Evolutionary conservation across 2,113 vertebrate genomes (phyloP).

Genomic region (Myiopsitta monachus): DNA sequence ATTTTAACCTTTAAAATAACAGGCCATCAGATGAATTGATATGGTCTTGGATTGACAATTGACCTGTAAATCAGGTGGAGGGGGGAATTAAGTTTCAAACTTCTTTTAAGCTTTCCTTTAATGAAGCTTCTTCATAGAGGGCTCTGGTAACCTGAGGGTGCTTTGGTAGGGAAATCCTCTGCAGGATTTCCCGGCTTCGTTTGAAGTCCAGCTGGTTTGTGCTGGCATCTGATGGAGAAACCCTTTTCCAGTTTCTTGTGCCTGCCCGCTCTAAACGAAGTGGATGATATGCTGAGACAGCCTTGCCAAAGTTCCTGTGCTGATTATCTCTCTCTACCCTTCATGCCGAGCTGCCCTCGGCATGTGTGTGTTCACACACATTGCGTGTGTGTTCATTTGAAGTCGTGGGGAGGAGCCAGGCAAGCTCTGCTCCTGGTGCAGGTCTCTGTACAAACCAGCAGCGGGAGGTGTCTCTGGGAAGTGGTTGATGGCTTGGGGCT

Average conservation of each 20-base stretch:
- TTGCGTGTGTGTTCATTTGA: background rate
- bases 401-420: fast-evolving
- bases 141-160: background rate
- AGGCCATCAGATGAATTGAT: background rate
- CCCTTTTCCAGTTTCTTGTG: background rate
- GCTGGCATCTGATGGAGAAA: background rate
- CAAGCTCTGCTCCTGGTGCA: background rate
- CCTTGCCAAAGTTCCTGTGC: background rate
- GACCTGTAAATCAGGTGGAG: background rate
- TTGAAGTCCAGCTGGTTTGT: background rate
- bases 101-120: background rate
- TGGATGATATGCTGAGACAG: background rate
- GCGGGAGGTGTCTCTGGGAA: background rate
- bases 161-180: background rate
- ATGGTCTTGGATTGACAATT: background rate
- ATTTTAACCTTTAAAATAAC: background rate
- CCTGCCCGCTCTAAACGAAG: background rate
- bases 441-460: fast-evolving
- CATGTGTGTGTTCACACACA: no score
- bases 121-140: background rate
- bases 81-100: background rate
- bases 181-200: background rate
- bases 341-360: background rate
- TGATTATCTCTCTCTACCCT: background rate
- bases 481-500: background rate